Evolutionary conservation across 2,113 vertebrate species (phyloP).

Genomic region (Pseudorasbora parva): DNA sequence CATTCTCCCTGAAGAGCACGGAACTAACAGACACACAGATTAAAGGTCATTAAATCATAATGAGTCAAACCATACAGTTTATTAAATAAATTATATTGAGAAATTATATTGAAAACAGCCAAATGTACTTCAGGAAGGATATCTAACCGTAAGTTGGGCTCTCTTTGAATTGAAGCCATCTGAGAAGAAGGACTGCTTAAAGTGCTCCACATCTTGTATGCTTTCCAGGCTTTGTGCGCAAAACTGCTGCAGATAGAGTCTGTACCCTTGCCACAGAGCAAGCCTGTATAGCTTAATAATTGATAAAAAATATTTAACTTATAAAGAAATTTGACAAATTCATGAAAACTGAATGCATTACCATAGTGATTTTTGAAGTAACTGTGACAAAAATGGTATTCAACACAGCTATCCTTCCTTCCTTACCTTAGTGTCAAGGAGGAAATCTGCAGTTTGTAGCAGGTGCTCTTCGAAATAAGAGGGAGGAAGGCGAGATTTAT

Average conservation of each 20-base stretch:
- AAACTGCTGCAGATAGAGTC: slow-evolving; percentile 81
- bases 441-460: slow-evolving; percentile 85
- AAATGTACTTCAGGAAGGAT: background rate
- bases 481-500: slow-evolving; percentile 82
- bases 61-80: slow-evolving; percentile 7
- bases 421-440: slow-evolving; percentile 85
- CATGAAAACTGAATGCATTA: background rate
- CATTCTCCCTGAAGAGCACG: slow-evolving; percentile 76
- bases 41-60: slow-evolving; percentile 38
- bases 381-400: background rate
- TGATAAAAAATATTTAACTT: background rate
- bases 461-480: slow-evolving; percentile 85
- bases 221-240: slow-evolving; percentile 70
- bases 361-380: background rate
- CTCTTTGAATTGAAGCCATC: slow-evolving; percentile 79
- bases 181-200: slow-evolving; percentile 84
- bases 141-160: slow-evolving; percentile 78
- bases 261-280: slow-evolving; percentile 88
- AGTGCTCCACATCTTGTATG: slow-evolving; percentile 74
- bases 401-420: slow-evolving; percentile 64
- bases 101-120: background rate
- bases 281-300: slow-evolving; percentile 83
- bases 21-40: slow-evolving; percentile 75
- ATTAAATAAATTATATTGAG: no score
- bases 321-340: background rate